phyloP scores from a whole-genome alignment of 2,888 invertebrate species.

The Lamproptera curius region DNA sequence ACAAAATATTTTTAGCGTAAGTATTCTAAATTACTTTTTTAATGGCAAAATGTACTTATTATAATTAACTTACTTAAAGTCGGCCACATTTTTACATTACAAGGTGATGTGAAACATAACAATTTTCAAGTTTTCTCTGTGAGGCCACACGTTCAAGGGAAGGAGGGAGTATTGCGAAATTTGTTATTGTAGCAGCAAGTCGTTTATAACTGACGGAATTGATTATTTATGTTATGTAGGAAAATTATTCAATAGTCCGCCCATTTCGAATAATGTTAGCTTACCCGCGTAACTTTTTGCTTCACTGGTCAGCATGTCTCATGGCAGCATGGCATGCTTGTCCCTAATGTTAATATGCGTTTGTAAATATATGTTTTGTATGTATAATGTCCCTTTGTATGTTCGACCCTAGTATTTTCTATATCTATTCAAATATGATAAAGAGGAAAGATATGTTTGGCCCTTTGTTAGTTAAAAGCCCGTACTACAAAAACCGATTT shows the following conservation, averaged over 20 bases:
- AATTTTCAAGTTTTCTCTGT: slow-evolving; percentile 3
- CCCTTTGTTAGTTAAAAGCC: too few relatives aligned
- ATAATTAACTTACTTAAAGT: not conserved
- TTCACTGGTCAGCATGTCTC: slow-evolving; percentile 25
- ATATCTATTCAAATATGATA: too few relatives aligned
- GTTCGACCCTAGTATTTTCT: too few relatives aligned
- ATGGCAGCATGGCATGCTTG: slow-evolving; percentile 30
- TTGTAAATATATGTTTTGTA: too few relatives aligned
- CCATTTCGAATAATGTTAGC: slow-evolving; percentile 11
- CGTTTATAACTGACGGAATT: slow-evolving; percentile 19
- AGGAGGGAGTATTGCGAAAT: slow-evolving; percentile 7
- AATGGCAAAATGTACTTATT: not conserved
- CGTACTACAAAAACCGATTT: too few relatives aligned
- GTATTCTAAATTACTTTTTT: too few relatives aligned
- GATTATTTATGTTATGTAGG: slow-evolving; percentile 27
- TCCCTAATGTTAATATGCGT: too few relatives aligned
- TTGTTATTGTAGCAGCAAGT: slow-evolving; percentile 9
- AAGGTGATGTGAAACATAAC: not conserved
- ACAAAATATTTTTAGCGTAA: too few relatives aligned
- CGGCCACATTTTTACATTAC: not conserved
- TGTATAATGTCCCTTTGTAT: too few relatives aligned
- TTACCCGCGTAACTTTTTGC: slow-evolving; percentile 27
- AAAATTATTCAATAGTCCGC: too few relatives aligned
- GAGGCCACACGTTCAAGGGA: slow-evolving; percentile 11
- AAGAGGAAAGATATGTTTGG: too few relatives aligned